Base-by-base conservation (phyloP, 2,888 invertebrate species). In the Cordilura impudica region DNA sequence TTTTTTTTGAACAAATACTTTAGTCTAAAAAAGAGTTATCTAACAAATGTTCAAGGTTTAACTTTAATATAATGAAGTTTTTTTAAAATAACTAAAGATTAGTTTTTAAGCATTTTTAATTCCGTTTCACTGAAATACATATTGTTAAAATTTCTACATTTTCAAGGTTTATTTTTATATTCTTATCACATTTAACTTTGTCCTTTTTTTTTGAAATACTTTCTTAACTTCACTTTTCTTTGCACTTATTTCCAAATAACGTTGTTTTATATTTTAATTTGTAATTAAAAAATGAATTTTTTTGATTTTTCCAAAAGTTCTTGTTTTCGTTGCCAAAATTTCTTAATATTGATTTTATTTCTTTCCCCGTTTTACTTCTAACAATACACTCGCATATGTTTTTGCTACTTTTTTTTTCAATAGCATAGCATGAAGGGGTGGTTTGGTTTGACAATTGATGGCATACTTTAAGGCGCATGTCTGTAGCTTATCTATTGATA, bases 381-480 rank as follows among this genome's bases (percentile, higher is more conserved):
- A 72, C 69, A 29, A 4, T 39, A 56, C 14, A 75, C 69, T 70
- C 43, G 43, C 69, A 70, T 69, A 76, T 70, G 69, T 70, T 70
- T 54, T 18, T 23, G 51, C 23, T 51, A n/a, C 12, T 1, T 3
- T 14, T 39, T 31, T 29, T 49, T 60, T 61, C 6, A 47, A 1
- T 56, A 26, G 56, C 35, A n/a, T 58, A 16, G 53, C n/a, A n/a
- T 31, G 7, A 16, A 39, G 67, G 79, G 79, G 72, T 79, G 67
- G 61, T 67, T 79, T 66, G 49, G 53, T 67, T 61, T 67, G 75
- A 61, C 54, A 75, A 58, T 63, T 58, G 21, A 14, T 58, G 56
- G 79, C 51, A 78, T 78, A 79, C 10, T 67, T 75, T 61, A 75
- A 43, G 58, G 79, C 79, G 79, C 79, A 79, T 79, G 79, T n/a